These are phyloP conservation scores for Papilio helenus DNA, from an alignment of 1,140 invertebrate species.

Conservation along the genomic window DNA sequence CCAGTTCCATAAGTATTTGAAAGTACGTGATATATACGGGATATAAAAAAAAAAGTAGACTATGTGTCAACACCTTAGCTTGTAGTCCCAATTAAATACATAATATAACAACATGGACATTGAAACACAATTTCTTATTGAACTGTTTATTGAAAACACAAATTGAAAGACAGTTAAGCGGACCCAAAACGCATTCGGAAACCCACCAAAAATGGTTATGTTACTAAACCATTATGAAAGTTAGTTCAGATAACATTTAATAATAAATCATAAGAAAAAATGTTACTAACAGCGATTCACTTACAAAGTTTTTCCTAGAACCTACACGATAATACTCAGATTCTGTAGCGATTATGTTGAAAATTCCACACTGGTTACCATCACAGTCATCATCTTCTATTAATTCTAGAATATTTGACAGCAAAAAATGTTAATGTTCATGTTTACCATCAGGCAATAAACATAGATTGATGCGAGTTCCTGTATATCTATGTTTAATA, in stretches of 20 bases:
- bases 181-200: constrained; percentile 72
- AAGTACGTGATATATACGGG: too few species aligned
- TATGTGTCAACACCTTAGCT: too few species aligned
- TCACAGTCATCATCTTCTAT: constrained; percentile 75
- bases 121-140: constrained; percentile 55
- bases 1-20: too few species aligned
- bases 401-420: constrained; percentile 68
- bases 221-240: constrained; percentile 72
- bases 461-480: constrained; percentile 73
- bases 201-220: constrained; percentile 61
- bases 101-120: background rate
- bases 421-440: constrained; percentile 69
- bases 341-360: constrained; percentile 71
- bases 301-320: constrained; percentile 73
- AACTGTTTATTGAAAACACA: constrained; percentile 82
- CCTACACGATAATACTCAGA: constrained; percentile 80
- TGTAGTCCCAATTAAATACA: too few species aligned
- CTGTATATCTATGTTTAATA: constrained; percentile 67
- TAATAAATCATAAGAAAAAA: constrained; percentile 71
- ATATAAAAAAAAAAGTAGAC: too few species aligned
- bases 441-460: constrained; percentile 59
- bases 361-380: constrained; percentile 73
- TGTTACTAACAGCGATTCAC: constrained; percentile 79
- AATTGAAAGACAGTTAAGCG: constrained; percentile 79
- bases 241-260: constrained; percentile 81